phyloP scores from a whole-genome alignment of 2,113 vertebrate species.

The Prunella himalayana region DNA sequence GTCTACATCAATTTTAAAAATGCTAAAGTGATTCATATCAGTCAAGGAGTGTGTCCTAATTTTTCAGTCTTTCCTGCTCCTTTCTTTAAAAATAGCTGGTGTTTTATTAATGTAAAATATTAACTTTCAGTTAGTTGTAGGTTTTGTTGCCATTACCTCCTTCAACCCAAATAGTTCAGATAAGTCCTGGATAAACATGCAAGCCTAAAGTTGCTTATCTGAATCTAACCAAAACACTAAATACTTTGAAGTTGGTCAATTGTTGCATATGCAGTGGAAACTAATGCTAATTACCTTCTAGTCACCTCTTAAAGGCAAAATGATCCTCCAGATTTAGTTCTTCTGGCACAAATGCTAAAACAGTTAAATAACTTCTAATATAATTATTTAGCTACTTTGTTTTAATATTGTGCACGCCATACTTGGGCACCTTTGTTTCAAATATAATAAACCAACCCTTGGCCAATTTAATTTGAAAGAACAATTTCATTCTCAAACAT shows the following conservation, averaged over 20 bases:
- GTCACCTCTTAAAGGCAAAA: neutral
- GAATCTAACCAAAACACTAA: neutral
- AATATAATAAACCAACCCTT: neutral
- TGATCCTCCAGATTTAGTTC: neutral
- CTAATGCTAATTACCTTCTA: neutral
- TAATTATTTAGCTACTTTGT: neutral
- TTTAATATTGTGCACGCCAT: neutral
- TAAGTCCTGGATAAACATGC: conserved; percentile 37
- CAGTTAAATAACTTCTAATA: neutral
- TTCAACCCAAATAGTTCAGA: conserved; percentile 16
- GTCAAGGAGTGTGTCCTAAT: neutral
- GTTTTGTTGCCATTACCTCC: conserved; percentile 20
- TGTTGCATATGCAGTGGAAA: neutral
- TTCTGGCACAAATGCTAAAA: neutral
- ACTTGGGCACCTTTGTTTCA: neutral
- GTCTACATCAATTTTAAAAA: neutral
- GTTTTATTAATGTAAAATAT: conserved; percentile 53
- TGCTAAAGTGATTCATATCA: neutral
- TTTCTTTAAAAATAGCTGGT: conserved; percentile 3
- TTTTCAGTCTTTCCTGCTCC: neutral
- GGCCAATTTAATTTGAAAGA: neutral
- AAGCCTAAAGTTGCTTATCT: conserved; percentile 41
- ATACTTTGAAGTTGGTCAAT: conserved; percentile 19
- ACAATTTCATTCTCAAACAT: neutral
- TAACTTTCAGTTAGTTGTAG: neutral